Percentiles rank a stretch among this genome's conserved stretches.
These are phyloP conservation scores for Lepus townsendii DNA, from an alignment of 2,797 vertebrate genomes.

Conservation along the genomic window DNA sequence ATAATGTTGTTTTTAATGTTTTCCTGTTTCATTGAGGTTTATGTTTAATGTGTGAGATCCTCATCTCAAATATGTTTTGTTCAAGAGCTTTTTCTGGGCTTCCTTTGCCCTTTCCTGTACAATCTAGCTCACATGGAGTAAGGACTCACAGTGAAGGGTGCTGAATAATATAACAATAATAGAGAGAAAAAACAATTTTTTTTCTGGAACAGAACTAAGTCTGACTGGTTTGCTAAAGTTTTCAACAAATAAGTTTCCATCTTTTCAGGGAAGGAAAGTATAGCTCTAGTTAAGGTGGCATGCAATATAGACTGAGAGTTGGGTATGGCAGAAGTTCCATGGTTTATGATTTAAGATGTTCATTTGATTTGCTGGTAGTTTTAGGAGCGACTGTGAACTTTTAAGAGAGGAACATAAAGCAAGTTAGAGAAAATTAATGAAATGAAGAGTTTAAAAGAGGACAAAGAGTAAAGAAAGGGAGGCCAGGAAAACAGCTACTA, in stretches of 20 bases:
- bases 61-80: background rate
- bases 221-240: conserved; percentile 32
- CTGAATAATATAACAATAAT: background rate
- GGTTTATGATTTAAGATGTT: conserved; percentile 8
- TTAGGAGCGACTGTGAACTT: conserved; percentile 26
- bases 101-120: background rate
- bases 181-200: background rate
- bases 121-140: background rate
- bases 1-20: background rate
- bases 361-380: conserved; percentile 45
- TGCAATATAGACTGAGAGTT: background rate
- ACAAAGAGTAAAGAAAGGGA: conserved; percentile 1
- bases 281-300: background rate
- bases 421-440: background rate
- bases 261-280: background rate
- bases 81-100: background rate
- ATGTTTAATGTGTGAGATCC: background rate
- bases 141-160: background rate
- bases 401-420: conserved; percentile 17
- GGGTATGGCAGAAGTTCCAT: background rate
- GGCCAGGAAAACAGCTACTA: background rate
- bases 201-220: background rate
- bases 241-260: background rate
- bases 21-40: background rate
- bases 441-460: background rate